phyloP scores from a whole-genome alignment of 2,113 vertebrate genomes.

The Atlantisia rogersi region DNA sequence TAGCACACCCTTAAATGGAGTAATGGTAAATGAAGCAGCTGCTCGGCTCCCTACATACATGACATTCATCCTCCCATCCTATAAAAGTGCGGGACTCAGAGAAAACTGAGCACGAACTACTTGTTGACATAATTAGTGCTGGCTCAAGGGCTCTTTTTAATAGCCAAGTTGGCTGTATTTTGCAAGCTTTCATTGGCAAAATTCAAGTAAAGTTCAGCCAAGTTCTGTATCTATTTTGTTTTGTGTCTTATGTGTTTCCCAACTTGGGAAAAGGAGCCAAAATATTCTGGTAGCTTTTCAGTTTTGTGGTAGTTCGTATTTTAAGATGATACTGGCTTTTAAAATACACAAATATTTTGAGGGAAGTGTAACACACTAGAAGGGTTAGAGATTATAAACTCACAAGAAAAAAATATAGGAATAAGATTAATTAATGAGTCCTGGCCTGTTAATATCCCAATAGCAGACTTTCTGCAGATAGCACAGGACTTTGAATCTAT shows the following conservation, averaged over 20 bases:
- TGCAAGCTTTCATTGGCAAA: conserved; percentile 79
- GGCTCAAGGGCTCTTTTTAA: conserved; percentile 61
- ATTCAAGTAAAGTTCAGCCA: conserved; percentile 78
- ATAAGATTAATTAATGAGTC: conserved; percentile 67
- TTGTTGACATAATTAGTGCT: conserved; percentile 85
- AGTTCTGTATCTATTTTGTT: conserved; percentile 79
- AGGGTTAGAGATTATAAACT: conserved; percentile 34
- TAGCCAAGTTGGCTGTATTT: conserved; percentile 78
- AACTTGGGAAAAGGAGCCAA: conserved; percentile 58
- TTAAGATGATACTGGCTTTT: conserved; percentile 63
- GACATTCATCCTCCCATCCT: conserved; percentile 19
- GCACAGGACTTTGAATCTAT: conserved; percentile 50
- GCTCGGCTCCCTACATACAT: conserved; percentile 60
- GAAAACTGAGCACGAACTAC: conserved; percentile 73
- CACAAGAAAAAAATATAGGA: conserved; percentile 33
- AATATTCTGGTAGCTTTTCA: conserved; percentile 64
- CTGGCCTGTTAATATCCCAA: conserved; percentile 55
- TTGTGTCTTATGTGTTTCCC: conserved; percentile 59
- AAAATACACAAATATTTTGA: conserved; percentile 54
- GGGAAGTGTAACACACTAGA: background rate
- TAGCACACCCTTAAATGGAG: conserved; percentile 89
- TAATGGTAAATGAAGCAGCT: conserved; percentile 75
- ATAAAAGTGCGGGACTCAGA: conserved; percentile 41
- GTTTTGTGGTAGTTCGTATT: conserved; percentile 63
- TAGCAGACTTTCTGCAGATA: conserved; percentile 46